Evolutionary conservation across 2,113 vertebrate species (phyloP).

Genomic region (Corythornis madagascariensis): DNA sequence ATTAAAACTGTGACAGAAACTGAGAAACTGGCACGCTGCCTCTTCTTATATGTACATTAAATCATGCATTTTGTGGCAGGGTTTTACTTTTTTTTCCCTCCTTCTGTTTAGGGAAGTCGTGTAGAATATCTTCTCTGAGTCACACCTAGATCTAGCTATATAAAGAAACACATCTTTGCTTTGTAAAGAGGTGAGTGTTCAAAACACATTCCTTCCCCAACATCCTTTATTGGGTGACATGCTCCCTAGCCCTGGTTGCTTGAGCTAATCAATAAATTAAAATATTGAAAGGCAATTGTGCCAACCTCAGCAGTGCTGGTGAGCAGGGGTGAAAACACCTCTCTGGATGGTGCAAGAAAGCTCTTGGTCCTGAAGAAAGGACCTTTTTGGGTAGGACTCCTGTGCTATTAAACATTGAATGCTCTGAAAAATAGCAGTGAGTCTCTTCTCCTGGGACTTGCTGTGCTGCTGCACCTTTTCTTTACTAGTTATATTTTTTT

Average conservation of each 20-base stretch:
- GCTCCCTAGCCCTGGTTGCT: background rate
- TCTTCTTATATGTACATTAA: slow-evolving; percentile 40
- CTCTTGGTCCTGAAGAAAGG: accelerated
- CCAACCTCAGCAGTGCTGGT: background rate
- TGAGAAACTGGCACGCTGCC: slow-evolving; percentile 51
- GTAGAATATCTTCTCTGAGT: background rate
- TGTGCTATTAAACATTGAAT: background rate
- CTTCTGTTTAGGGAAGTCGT: background rate
- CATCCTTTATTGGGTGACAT: too few species aligned
- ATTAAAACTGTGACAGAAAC: slow-evolving; percentile 66
- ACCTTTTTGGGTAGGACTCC: background rate
- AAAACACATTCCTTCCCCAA: background rate
- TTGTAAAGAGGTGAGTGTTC: background rate
- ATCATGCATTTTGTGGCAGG: background rate
- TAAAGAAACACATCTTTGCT: background rate
- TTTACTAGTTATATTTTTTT: background rate
- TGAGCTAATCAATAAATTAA: accelerated
- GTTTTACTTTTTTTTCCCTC: background rate
- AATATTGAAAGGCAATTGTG: background rate
- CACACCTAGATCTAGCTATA: slow-evolving; percentile 1
- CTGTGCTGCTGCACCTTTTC: background rate
- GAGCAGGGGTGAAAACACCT: background rate
- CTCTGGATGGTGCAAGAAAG: background rate
- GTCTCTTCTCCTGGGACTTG: background rate
- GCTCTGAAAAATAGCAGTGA: background rate